These are phyloP conservation scores for Tetragnatha montana DNA, from an alignment of 2,888 invertebrate genomes.

Conservation along the genomic window DNA sequence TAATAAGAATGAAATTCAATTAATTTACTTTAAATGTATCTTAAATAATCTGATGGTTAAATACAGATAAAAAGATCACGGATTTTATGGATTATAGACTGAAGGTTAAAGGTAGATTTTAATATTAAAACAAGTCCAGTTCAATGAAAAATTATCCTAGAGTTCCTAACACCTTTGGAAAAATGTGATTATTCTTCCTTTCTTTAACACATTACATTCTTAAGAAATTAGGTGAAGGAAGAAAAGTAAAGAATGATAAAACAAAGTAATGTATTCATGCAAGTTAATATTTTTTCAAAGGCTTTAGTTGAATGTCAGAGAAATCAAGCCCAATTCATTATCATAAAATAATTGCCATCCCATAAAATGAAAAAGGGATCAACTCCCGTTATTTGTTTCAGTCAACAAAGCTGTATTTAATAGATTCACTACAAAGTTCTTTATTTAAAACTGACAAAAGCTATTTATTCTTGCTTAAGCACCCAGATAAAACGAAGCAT, in stretches of 20 bases:
- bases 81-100: too few species aligned
- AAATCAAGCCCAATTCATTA: neutral
- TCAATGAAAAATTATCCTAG: too few species aligned
- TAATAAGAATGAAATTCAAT: too few species aligned
- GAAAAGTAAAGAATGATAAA: neutral
- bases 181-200: too few species aligned
- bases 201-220: too few species aligned
- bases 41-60: too few species aligned
- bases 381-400: neutral
- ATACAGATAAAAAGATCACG: too few species aligned
- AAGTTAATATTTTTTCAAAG: neutral
- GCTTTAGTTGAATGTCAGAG: neutral
- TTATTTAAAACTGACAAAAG: neutral
- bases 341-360: neutral
- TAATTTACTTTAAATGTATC: neutral
- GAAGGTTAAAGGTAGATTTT: too few species aligned
- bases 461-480: neutral
- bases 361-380: slow-evolving; percentile 1
- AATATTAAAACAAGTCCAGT: too few species aligned
- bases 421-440: neutral
- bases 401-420: neutral
- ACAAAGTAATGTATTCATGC: neutral
- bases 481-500: neutral
- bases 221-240: neutral
- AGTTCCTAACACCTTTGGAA: too few species aligned